These are phyloP conservation scores for Arge pagana DNA, from an alignment of 2,888 invertebrate genomes.

Conservation along the genomic window DNA sequence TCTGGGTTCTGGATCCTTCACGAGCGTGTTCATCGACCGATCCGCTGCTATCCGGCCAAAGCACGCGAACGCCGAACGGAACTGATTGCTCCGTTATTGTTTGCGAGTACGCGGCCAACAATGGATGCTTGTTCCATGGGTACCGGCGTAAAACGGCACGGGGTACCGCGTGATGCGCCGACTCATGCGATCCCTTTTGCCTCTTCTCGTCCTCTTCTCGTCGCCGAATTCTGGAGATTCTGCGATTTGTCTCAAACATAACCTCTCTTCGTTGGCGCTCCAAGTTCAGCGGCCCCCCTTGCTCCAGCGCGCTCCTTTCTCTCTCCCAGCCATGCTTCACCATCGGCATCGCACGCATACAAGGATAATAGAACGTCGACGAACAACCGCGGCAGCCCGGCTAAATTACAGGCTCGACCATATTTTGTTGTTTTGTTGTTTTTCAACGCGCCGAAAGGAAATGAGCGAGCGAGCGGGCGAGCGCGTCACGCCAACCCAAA, in stretches of 20 bases:
- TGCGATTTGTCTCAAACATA: too few relatives aligned
- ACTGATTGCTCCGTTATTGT: too few relatives aligned
- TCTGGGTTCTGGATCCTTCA: slow-evolving; percentile 10
- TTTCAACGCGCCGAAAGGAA: slow-evolving; percentile 60
- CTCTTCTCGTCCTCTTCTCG: neutral
- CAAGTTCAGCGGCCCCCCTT: neutral
- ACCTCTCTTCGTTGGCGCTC: too few relatives aligned
- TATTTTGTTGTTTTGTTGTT: slow-evolving; percentile 59
- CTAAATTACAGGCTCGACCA: slow-evolving; percentile 57
- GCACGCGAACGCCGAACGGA: too few relatives aligned
- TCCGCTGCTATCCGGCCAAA: slow-evolving; percentile 25
- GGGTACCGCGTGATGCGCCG: too few relatives aligned
- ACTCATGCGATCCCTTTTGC: neutral
- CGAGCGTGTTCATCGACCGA: slow-evolving; percentile 26
- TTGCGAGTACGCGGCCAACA: too few relatives aligned
- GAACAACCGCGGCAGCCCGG: slow-evolving; percentile 58
- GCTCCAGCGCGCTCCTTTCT: neutral
- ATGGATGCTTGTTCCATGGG: too few relatives aligned
- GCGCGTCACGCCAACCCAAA: slow-evolving; percentile 59
- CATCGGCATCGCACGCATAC: slow-evolving; percentile 5
- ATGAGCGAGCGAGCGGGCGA: slow-evolving; percentile 60
- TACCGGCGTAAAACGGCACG: too few relatives aligned
- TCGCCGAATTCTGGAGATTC: too few relatives aligned
- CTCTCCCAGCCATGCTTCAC: neutral
- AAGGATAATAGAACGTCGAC: too few relatives aligned